These are phyloP conservation scores for Acholoe squamosa DNA, from an alignment of 2,888 invertebrate genomes.

Conservation along the genomic window DNA sequence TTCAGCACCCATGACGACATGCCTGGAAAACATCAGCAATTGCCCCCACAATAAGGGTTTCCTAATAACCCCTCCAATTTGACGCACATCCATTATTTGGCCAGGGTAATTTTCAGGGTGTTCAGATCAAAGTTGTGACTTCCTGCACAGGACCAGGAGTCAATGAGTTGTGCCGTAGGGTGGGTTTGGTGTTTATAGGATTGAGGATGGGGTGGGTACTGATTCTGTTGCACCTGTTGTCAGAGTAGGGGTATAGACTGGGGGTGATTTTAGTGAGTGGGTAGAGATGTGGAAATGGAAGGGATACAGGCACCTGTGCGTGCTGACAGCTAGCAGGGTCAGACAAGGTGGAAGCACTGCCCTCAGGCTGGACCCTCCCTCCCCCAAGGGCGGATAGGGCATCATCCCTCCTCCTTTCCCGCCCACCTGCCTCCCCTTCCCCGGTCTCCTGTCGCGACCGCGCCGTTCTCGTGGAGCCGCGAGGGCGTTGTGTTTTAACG, in stretches of 20 bases:
- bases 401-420: background rate
- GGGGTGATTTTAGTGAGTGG: background rate
- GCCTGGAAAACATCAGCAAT: conserved; percentile 4
- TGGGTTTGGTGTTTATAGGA: background rate
- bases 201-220: background rate
- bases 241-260: background rate
- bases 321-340: conserved; percentile 39
- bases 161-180: conserved; percentile 3
- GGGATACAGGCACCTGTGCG: no score
- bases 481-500: conserved; percentile 40
- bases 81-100: background rate
- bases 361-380: background rate
- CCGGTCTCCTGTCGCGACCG: background rate
- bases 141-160: background rate
- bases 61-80: background rate
- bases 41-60: background rate
- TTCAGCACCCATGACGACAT: background rate
- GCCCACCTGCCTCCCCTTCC: background rate
- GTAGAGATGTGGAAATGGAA: no score
- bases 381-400: background rate
- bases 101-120: background rate
- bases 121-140: conserved; percentile 19
- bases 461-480: background rate
- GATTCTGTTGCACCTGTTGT: conserved; percentile 35
- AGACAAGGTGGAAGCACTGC: conserved; percentile 4